Evolutionary conservation across 2,113 vertebrate genomes (phyloP).

Genomic region (Gracilinanus agilis): DNA sequence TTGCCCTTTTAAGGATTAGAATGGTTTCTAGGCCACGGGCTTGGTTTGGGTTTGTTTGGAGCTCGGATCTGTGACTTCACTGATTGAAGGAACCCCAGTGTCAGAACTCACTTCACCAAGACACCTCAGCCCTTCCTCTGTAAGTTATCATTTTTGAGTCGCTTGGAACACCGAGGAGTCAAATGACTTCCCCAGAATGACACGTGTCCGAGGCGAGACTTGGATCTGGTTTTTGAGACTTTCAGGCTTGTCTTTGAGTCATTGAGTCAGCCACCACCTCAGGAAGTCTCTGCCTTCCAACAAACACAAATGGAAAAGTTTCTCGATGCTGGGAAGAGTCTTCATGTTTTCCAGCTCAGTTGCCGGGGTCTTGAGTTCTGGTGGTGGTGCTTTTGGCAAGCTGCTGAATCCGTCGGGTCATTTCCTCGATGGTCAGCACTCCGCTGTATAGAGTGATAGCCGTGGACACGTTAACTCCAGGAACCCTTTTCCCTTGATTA

Average conservation of each 20-base stretch:
- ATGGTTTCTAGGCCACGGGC: background rate
- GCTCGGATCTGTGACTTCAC: background rate
- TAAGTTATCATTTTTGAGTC: background rate
- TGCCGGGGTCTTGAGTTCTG: background rate
- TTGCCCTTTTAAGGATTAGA: background rate
- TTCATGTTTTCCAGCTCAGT: background rate
- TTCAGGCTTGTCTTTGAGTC: background rate
- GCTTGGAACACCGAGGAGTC: background rate
- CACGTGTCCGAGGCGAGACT: background rate
- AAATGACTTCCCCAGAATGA: background rate
- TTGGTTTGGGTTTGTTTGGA: background rate
- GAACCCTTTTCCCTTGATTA: conserved; percentile 12
- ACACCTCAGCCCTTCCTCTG: background rate
- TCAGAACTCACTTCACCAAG: background rate
- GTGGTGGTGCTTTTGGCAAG: background rate
- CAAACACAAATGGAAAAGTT: background rate
- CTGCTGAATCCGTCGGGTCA: background rate
- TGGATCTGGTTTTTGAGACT: background rate
- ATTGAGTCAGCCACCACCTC: background rate
- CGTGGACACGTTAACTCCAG: conserved; percentile 14
- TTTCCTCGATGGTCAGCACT: conserved; percentile 18
- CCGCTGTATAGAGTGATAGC: conserved; percentile 3
- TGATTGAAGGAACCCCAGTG: background rate
- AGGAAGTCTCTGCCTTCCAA: background rate
- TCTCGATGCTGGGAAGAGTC: background rate